Conservation (phyloP, 2,113 vertebrate species). For the Neodon shergylaensis region DNA sequence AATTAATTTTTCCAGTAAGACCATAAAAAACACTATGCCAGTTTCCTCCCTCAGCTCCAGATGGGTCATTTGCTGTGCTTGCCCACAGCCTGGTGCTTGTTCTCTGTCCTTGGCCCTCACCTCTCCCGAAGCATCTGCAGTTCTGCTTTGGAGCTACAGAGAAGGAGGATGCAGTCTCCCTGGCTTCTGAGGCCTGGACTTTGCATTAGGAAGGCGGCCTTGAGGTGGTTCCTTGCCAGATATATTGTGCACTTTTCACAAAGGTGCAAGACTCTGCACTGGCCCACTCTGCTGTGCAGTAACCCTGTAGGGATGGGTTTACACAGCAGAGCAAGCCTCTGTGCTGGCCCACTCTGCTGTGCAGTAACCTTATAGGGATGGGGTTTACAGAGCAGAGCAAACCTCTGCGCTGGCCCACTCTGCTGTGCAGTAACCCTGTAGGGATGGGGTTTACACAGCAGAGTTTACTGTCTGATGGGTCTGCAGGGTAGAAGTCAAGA, state of each 20-base stretch:
- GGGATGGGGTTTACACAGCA: accelerated
- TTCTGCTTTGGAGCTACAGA: not conserved
- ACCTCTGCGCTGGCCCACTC: accelerated
- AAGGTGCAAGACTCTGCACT: too few relatives aligned
- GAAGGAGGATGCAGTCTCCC: not conserved
- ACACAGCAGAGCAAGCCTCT: not conserved
- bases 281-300: accelerated
- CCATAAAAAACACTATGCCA: slow-evolving; percentile 73
- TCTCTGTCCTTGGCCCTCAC: not conserved
- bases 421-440: accelerated
- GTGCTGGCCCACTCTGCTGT: accelerated
- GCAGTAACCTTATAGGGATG: accelerated
- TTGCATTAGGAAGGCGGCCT: not conserved
- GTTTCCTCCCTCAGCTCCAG: not conserved
- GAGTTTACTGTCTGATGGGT: not conserved
- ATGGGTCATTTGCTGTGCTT: not conserved
- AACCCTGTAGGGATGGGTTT: accelerated
- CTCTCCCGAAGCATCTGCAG: accelerated
- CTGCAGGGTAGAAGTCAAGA: not conserved
- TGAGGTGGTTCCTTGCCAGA: not conserved
- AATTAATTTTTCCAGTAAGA: slow-evolving; percentile 84
- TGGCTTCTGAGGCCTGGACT: not conserved
- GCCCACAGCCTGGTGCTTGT: not conserved
- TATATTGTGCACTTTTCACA: too few relatives aligned
- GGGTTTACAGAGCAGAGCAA: not conserved